These are phyloP conservation scores for Falco concolor DNA, from an alignment of 2,797 vertebrate genomes.

Conservation along the genomic window DNA sequence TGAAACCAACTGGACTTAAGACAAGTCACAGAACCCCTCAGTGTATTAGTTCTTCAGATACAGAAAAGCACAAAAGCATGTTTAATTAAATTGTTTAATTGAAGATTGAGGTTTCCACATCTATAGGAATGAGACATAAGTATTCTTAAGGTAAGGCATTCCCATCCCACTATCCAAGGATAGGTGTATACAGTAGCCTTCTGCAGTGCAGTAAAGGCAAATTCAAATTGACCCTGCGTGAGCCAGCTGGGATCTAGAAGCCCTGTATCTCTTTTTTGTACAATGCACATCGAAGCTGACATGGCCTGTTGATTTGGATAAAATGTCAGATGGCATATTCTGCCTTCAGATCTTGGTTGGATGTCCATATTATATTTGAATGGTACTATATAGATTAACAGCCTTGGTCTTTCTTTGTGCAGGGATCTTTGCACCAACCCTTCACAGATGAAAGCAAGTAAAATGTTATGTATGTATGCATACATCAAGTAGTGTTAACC, in stretches of 20 bases:
- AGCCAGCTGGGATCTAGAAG: not conserved
- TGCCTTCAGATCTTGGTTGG: not conserved
- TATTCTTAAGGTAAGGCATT: not conserved
- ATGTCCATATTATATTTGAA: not conserved
- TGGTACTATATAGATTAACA: not conserved
- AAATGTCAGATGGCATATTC: not conserved
- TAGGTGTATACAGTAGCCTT: not conserved
- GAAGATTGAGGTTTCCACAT: not conserved
- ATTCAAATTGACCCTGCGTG: not conserved
- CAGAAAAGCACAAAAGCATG: not conserved
- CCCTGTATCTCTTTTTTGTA: not conserved
- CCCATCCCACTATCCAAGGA: not conserved
- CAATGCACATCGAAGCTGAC: not conserved
- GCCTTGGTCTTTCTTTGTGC: not conserved
- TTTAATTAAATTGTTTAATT: not conserved
- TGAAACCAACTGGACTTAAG: not conserved
- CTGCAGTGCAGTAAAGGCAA: not conserved
- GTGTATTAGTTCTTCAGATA: not conserved
- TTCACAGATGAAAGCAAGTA: not conserved
- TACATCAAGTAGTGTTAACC: not conserved
- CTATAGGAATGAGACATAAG: not conserved
- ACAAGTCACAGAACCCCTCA: not conserved
- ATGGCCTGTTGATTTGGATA: not conserved
- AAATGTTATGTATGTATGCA: not conserved
- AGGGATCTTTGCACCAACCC: not conserved